Evolutionary conservation across 2,797 vertebrate species (phyloP).

Genomic region (Champsocephalus gunnari): DNA sequence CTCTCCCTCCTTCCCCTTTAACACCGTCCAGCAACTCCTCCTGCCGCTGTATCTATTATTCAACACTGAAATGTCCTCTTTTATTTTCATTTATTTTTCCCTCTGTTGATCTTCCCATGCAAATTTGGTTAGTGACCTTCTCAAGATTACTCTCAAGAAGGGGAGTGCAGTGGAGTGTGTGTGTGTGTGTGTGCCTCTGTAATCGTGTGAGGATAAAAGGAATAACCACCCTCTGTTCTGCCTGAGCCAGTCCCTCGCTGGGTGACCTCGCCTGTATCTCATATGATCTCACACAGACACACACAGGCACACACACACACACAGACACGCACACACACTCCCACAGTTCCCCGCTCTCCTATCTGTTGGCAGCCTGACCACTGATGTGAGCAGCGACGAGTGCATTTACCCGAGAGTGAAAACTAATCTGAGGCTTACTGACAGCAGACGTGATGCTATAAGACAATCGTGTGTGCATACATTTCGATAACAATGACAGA

Average conservation of each 20-base stretch:
- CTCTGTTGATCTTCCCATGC: slow-evolving; percentile 47
- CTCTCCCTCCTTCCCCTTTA: slow-evolving; percentile 32
- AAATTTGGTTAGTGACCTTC: slow-evolving; percentile 71
- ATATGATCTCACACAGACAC: slow-evolving; percentile 48
- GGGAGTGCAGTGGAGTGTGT: slow-evolving; percentile 39
- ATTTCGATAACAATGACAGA: slow-evolving; percentile 5
- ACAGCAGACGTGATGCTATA: neutral
- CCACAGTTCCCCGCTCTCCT: slow-evolving; percentile 34
- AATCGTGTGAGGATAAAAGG: slow-evolving; percentile 70
- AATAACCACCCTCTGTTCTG: slow-evolving; percentile 62
- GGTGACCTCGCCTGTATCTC: slow-evolving; percentile 74
- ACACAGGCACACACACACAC: neutral
- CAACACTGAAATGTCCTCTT: slow-evolving; percentile 30
- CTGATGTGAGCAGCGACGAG: slow-evolving; percentile 33
- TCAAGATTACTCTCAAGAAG: slow-evolving; percentile 55
- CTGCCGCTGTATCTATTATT: slow-evolving; percentile 42
- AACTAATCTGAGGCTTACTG: slow-evolving; percentile 1
- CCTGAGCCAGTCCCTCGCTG: slow-evolving; percentile 54
- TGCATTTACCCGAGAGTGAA: slow-evolving; percentile 51
- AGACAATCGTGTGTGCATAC: neutral
- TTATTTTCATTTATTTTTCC: neutral
- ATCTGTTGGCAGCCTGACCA: slow-evolving; percentile 25
- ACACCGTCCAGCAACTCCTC: slow-evolving; percentile 41
- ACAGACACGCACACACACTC: slow-evolving; percentile 35
- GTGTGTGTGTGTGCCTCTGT: slow-evolving; percentile 51